Base-by-base conservation (phyloP, 2,888 invertebrate genomes). In the Bibio marci region DNA sequence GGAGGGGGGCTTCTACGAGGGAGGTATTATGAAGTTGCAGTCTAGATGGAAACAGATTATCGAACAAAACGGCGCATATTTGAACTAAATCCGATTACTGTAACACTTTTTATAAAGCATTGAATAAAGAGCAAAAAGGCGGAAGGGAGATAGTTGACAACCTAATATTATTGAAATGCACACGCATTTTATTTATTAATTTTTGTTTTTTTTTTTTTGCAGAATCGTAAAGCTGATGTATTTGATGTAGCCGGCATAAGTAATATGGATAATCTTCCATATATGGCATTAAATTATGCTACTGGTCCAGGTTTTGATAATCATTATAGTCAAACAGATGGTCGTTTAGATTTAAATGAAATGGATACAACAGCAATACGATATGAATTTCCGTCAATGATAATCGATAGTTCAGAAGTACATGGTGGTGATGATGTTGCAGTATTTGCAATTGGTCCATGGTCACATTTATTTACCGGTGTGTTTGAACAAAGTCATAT, bases 391-490 rank as follows among this genome's bases (percentile, higher is more conserved):
- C 77, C 78, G 3, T 68, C 74, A 27, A 57, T 71, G 1, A 70
- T 72, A 1, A 78, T 79, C 0, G 52, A 72, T 31, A 58, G 63
- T 39, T 66, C 69, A 0, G 80, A 80, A 49, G 80, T 80, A 0
- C 81, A 81, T 48, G 80, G 78, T 0, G 80, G 79, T 0, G 82
- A 83, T 46, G 85, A 85, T 54, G 82, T 86, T 0, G 73, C 74
- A 0, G 72, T 85, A 2, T 82, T 71, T 58, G 75, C 76, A 1
- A 56, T 54, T 35, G 38, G 63, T 53, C 73, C 70, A 10, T 68
- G 70, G 67, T 56, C 73, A 2, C 73, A 75, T 54, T 56, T 76
- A 5, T 69, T 75, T 47, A 63, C 66, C 14, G 72, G 73, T 4
- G 65, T 65, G 4, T 63, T 67, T 42, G 71, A 76, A 43, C 72